phyloP scores from a whole-genome alignment of 2,797 vertebrate genomes.

The Coracias cyanogaster region DNA sequence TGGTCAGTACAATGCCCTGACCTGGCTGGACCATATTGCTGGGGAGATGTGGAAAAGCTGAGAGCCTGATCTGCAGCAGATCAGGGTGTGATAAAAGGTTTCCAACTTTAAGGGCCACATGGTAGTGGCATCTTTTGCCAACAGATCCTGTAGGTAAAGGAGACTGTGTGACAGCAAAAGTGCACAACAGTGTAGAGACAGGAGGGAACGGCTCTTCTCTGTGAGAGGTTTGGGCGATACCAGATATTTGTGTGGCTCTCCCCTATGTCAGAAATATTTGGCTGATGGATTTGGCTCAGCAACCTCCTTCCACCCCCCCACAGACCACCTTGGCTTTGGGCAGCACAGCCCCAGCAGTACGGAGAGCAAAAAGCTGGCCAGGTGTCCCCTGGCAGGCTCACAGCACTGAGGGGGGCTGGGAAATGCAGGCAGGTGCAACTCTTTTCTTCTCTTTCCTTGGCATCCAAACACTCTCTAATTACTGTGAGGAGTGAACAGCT shows the following conservation, averaged over 20 bases:
- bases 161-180: not conserved
- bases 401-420: not conserved
- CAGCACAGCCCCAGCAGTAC: not conserved
- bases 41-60: not conserved
- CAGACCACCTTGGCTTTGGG: not conserved
- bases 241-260: not conserved
- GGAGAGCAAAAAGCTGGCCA: not conserved
- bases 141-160: not conserved
- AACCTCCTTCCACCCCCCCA: not conserved
- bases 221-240: not conserved
- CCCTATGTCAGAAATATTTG: not conserved
- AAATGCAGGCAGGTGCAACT: constrained; percentile 25
- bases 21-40: not conserved
- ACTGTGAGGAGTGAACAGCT: constrained; percentile 45
- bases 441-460: constrained; percentile 47
- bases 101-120: not conserved
- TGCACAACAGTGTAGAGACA: not conserved
- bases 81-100: not conserved
- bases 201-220: not conserved
- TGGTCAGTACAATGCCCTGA: not conserved
- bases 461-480: constrained; percentile 29
- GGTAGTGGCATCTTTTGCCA: not conserved
- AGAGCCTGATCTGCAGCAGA: not conserved
- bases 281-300: not conserved
- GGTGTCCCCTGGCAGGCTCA: not conserved